Evolutionary conservation across 2,888 invertebrate species (phyloP), one percentile per base, ranked within the genome.

Genomic region (Trichacis sp.): DNA sequence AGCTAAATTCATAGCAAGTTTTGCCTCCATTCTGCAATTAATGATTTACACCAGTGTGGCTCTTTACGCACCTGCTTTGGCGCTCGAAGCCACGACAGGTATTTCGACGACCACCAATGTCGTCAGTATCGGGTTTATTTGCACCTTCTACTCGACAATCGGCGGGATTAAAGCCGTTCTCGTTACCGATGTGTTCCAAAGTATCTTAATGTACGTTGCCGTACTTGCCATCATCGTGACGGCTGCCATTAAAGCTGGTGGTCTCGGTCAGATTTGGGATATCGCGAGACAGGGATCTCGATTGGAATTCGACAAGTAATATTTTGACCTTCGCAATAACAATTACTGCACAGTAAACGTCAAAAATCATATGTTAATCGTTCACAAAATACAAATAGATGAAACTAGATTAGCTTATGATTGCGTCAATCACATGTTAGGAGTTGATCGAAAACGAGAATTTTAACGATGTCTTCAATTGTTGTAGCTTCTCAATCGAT

Each of bases 161-260:
- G 96, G 96, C 14, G 96, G 96, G 30, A 95, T 96, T 90, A 96
- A 96, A 82, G 95, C 96, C 2, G 95, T 96, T 0, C 85, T 96
- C 48, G 89, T 95, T 73, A 95, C 95, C 0, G 96, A 96, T 78
- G 89, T 96, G 1, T 91, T 95, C 71, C 93, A 94, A 82, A 93
- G 94, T 0, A 61, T 92, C 1, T 86, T 96, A 2, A 96, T 96
- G 96, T 95, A 93, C 78, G 90, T 88, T 1, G 92, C 95, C 0
- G 88, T 96, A 8, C 91, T 92, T 73, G 90, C 92, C 74, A 89
- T 96, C 0, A 92, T 95, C 17, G 88, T 92, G 55, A 91, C 89
- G 70, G 93, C 93, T 1, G 87, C 89, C 0, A 83, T 91, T 17
- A 88, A 91, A 73, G 87, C 90, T 2, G 94, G 92, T 11, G 91